Conservation (phyloP, 2,113 vertebrate genomes). For the Grammomys dolichurus region DNA sequence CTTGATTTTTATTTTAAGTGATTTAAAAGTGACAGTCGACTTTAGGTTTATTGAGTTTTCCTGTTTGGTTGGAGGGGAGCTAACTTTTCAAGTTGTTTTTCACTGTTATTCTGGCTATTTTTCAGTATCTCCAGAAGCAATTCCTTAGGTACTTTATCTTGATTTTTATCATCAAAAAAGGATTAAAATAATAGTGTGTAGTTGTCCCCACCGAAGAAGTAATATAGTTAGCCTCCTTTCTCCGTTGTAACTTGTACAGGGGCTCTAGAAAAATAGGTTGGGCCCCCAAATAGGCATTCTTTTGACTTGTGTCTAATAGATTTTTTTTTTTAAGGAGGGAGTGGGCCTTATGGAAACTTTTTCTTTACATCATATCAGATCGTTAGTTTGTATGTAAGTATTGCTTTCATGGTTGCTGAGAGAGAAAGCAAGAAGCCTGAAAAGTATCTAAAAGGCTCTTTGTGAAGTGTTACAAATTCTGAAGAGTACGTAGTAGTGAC, state of each 20-base stretch:
- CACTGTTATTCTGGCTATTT: not conserved
- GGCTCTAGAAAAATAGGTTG: slow-evolving; percentile 22
- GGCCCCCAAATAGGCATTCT: not conserved
- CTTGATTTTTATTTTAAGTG: not conserved
- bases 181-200: not conserved
- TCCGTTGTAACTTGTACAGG: not conserved
- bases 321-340: not conserved
- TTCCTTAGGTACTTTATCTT: slow-evolving; percentile 43
- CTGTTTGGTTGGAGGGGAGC: not conserved
- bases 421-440: not conserved
- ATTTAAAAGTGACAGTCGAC: slow-evolving; percentile 12
- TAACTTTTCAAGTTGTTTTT: slow-evolving; percentile 27
- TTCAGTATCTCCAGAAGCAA: not conserved
- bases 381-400: not conserved
- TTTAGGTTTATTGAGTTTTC: slow-evolving; percentile 57
- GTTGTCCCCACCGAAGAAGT: too few species aligned
- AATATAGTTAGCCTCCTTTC: too few species aligned
- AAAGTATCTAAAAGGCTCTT: slow-evolving; percentile 20
- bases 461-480: slow-evolving; percentile 17
- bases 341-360: slow-evolving; percentile 11
- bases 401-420: not conserved
- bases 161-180: slow-evolving; percentile 24
- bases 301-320: slow-evolving; percentile 25
- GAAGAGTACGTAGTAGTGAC: not conserved
- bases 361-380: not conserved